A percentile compares a stretch with the other conserved stretches of the same genome.
These are phyloP conservation scores for Drosophila prostipennis DNA, from an alignment of 2,888 invertebrate species.

Conservation along the genomic window DNA sequence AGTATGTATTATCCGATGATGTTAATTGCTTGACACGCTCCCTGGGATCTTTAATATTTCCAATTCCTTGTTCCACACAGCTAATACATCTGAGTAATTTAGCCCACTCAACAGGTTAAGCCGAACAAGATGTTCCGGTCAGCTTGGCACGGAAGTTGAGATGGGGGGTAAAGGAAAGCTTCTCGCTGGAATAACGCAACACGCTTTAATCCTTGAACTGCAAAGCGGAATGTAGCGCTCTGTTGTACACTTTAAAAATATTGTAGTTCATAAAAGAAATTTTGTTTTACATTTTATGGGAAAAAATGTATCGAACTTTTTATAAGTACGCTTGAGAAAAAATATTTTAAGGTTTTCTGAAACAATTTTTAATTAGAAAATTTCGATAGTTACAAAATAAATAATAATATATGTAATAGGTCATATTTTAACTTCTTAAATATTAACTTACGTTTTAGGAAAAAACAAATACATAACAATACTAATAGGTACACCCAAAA, in stretches of 20 bases:
- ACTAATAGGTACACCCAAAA: too few species aligned
- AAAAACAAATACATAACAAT: too few species aligned
- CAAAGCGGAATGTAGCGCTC: conserved; percentile 23
- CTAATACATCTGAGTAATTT: conserved; percentile 16
- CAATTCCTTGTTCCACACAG: conserved; percentile 36
- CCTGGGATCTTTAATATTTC: conserved; percentile 65
- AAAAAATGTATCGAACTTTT: too few species aligned
- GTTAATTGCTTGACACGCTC: conserved; percentile 66
- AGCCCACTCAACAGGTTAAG: conserved; percentile 36
- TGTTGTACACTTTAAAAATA: conserved; percentile 3
- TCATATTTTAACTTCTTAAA: too few species aligned
- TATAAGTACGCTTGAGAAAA: too few species aligned
- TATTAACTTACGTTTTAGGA: too few species aligned
- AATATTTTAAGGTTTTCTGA: too few species aligned
- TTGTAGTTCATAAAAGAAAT: too few species aligned
- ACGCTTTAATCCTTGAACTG: conserved; percentile 45
- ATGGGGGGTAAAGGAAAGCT: conserved; percentile 2
- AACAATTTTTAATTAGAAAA: too few species aligned
- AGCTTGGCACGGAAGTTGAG: neutral
- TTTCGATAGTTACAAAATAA: too few species aligned
- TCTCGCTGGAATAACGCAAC: conserved; percentile 6
- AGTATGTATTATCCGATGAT: conserved; percentile 21
- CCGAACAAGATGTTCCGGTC: conserved; percentile 25
- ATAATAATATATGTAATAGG: too few species aligned
- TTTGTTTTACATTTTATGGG: too few species aligned